Evolutionary conservation across 2,797 vertebrate species (phyloP), one percentile per base, ranked within the genome.

Genomic region (Crocidura indochinensis): DNA sequence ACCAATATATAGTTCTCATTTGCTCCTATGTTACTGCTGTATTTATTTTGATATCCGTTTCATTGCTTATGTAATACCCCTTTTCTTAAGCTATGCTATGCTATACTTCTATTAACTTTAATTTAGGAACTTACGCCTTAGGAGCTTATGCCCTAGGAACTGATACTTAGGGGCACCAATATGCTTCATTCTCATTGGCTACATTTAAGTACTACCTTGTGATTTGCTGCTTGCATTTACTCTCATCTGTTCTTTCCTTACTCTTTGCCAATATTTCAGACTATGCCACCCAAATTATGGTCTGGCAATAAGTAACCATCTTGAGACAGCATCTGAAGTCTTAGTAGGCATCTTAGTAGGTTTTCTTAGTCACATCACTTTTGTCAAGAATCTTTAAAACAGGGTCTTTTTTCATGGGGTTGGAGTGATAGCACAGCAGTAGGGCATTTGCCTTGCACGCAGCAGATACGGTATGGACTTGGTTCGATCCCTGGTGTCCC

Each of bases 311-410:
- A 60, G 19, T 7, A 72, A 22, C 26, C 19, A 46, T 24, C 14
- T 60, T 60, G 56, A n/a, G 17, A 60, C 7, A 29, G 22, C 44
- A 69, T 68, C 19, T 38, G 73, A 49, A 47, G 68, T 6, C 29
- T 85, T 73, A 62, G 29, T 26, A 73, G 56, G 83, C 51, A 27
- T 29, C 8, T 4, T 78, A 24, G 62, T 24, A 0, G 15, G 7
- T 8, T 47, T 87, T 56, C 14, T 17, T 27, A 51, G 12, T 9
- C 2, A 51, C 51, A 74, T 38, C 6, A 53, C 65, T 71, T 60
- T 38, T 90, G 10, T 38, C 84, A 6, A 26, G 78, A 81, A 65
- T 60, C 24, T 71, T 84, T 81, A 85, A 64, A 68, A 78, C 46
- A 87, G 74, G 77, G 56, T 60, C 56, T 19, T 38, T 5, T 38